These are phyloP conservation scores for Salpingus planirostris DNA, from an alignment of 2,888 invertebrate genomes.

Conservation along the genomic window DNA sequence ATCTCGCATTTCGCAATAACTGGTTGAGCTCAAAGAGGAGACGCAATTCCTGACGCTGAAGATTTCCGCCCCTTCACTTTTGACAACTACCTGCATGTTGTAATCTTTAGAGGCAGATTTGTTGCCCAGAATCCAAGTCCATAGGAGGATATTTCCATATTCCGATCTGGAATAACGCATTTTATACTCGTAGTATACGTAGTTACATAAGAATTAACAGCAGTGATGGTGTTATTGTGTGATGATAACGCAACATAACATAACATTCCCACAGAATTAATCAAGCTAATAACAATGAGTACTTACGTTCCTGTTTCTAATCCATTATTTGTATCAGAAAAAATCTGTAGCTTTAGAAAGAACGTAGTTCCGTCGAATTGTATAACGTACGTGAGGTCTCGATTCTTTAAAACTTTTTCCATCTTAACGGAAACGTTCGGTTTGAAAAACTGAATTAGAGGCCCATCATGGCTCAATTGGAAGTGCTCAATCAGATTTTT, in stretches of 20 bases:
- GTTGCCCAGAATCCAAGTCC: conserved; percentile 32
- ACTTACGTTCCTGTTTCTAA: too few relatives aligned
- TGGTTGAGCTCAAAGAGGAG: conserved; percentile 25
- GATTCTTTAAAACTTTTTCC: conserved; percentile 21
- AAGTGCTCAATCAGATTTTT: conserved; percentile 32
- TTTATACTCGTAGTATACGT: not conserved
- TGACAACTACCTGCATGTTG: conserved; percentile 28
- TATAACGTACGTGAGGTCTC: conserved; percentile 27
- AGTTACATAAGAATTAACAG: too few relatives aligned
- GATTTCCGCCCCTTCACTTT: conserved; percentile 19
- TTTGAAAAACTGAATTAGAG: conserved; percentile 36
- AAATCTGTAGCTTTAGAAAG: too few relatives aligned
- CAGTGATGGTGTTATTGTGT: too few relatives aligned
- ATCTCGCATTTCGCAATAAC: conserved; percentile 28
- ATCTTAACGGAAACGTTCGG: conserved; percentile 26
- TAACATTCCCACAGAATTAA: too few relatives aligned
- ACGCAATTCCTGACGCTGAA: conserved; percentile 28
- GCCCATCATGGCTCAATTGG: conserved; percentile 31
- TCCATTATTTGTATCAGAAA: too few relatives aligned
- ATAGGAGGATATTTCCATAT: conserved; percentile 19
- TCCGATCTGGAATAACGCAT: not conserved
- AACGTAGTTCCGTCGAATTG: conserved; percentile 25
- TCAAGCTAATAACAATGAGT: too few relatives aligned
- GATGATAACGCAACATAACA: too few relatives aligned
- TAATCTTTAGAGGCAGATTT: conserved; percentile 25